phyloP scores from a whole-genome alignment of 2,113 vertebrate genomes.

The Osmerus mordax region DNA sequence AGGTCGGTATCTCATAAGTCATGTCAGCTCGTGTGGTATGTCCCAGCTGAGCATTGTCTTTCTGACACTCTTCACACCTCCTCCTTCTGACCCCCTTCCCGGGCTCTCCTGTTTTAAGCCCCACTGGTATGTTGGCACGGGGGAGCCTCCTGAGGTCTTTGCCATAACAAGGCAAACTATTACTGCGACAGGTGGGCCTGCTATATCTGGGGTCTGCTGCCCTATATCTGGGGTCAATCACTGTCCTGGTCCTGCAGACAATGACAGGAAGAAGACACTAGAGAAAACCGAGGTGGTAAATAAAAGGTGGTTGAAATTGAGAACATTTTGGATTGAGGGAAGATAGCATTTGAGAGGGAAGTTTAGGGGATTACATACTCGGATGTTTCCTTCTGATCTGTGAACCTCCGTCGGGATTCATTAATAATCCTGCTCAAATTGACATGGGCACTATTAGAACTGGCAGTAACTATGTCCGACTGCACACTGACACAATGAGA shows the following conservation, averaged over 20 bases:
- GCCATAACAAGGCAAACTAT: slow-evolving; percentile 31
- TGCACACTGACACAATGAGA: background rate
- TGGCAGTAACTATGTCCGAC: background rate
- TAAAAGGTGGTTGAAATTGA: too few relatives aligned
- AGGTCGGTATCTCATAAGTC: too few relatives aligned
- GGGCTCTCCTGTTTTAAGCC: slow-evolving; percentile 2
- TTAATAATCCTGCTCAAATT: background rate
- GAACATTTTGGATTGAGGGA: too few relatives aligned
- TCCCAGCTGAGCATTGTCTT: background rate
- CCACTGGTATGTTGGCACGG: slow-evolving; percentile 24
- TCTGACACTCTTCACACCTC: background rate
- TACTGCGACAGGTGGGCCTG: slow-evolving; percentile 27
- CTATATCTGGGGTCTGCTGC: slow-evolving; percentile 18
- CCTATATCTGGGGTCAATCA: slow-evolving; percentile 1
- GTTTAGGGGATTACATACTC: too few relatives aligned
- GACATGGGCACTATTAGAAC: background rate
- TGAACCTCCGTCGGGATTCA: too few relatives aligned
- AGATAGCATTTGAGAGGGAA: too few relatives aligned
- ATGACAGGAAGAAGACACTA: too few relatives aligned
- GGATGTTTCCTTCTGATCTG: too few relatives aligned
- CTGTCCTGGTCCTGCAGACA: background rate
- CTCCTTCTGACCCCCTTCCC: background rate
- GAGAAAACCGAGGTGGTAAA: too few relatives aligned
- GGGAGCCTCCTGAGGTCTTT: slow-evolving; percentile 12
- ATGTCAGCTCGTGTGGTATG: too few relatives aligned